Evolutionary conservation across 2,797 vertebrate genomes (phyloP).

Genomic region (Gadopsis bispinosus): DNA sequence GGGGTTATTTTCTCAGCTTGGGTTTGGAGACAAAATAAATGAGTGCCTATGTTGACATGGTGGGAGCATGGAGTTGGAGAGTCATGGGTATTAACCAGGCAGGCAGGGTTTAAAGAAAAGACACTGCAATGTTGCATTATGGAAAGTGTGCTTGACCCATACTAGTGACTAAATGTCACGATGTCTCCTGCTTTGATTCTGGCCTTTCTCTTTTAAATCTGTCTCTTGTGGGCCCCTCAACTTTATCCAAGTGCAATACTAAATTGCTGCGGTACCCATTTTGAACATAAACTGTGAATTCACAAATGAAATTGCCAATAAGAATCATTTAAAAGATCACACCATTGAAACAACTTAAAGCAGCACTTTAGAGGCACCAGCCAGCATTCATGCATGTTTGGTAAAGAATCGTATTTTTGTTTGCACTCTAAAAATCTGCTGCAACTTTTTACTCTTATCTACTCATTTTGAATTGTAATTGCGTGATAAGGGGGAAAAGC

Average conservation of each 20-base stretch:
- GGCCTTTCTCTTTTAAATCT: background rate
- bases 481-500: constrained; percentile 52
- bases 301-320: background rate
- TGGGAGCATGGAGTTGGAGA: background rate
- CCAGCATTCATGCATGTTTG: background rate
- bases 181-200: background rate
- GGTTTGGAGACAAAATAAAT: constrained; percentile 13
- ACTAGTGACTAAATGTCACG: background rate
- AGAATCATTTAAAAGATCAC: background rate
- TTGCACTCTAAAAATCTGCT: constrained; percentile 27
- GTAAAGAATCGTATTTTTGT: constrained; percentile 26
- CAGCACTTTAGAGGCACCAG: background rate
- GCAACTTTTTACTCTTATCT: constrained; percentile 34
- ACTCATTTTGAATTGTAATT: constrained; percentile 59
- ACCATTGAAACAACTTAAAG: background rate
- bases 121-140: background rate
- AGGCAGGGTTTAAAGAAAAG: background rate
- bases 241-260: background rate
- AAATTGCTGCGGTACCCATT: background rate
- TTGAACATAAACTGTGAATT: constrained; percentile 1
- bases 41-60: background rate
- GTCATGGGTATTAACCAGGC: background rate
- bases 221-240: background rate
- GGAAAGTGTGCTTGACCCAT: background rate
- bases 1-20: background rate